phyloP scores from a whole-genome alignment of 2,797 vertebrate species.

The Phalanger gymnotis region DNA sequence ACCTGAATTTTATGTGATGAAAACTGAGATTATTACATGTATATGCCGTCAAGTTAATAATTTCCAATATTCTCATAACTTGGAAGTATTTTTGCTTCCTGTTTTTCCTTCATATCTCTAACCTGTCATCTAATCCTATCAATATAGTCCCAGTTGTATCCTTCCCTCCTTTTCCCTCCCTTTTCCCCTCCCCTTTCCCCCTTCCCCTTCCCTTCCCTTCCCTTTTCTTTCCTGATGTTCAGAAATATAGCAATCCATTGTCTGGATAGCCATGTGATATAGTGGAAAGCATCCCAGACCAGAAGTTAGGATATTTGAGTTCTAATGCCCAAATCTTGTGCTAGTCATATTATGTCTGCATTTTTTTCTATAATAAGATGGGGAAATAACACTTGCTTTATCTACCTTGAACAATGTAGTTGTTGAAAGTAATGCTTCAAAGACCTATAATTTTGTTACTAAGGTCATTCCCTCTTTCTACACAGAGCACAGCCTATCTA shows the following conservation, averaged over 20 bases:
- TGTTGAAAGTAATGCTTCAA: too few species aligned
- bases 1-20: neutral
- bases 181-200: too few species aligned
- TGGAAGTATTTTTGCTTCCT: neutral
- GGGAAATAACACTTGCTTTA: too few species aligned
- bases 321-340: slow-evolving; percentile 17
- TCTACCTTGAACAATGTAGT: too few species aligned
- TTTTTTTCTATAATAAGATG: neutral
- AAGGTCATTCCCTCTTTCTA: too few species aligned
- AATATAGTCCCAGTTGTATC: neutral
- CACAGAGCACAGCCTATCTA: too few species aligned
- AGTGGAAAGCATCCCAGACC: neutral
- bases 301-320: slow-evolving; percentile 21
- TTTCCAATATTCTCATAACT: neutral
- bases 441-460: too few species aligned
- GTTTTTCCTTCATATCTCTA: neutral
- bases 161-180: neutral
- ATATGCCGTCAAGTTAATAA: neutral
- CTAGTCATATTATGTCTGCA: neutral
- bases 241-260: neutral
- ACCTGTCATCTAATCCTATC: neutral
- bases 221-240: neutral
- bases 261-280: neutral
- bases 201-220: too few species aligned
- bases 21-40: neutral